These are phyloP conservation scores for Pycnomerus fuliginosus DNA, from an alignment of 2,888 invertebrate species.

Conservation along the genomic window DNA sequence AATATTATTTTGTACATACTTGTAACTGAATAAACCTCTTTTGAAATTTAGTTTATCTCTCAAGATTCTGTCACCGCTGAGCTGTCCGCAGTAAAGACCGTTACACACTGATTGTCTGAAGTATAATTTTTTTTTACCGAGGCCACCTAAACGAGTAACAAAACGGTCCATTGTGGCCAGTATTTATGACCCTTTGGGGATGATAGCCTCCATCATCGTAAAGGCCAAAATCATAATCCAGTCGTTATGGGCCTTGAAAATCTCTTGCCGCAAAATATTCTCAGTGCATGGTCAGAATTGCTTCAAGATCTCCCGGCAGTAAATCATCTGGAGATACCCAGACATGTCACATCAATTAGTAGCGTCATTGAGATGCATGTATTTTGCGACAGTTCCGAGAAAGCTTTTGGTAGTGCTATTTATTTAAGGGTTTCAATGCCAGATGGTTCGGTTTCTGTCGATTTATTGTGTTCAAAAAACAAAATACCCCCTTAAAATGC, in stretches of 20 bases:
- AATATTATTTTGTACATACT: too few relatives aligned
- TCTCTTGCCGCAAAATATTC: constrained; percentile 2
- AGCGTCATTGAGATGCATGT: not conserved
- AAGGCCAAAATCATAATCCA: constrained; percentile 10
- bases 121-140: constrained; percentile 2
- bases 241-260: constrained; percentile 3
- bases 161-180: constrained; percentile 3
- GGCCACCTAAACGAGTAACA: not conserved
- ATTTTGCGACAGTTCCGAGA: constrained; percentile 6
- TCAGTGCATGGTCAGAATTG: not conserved
- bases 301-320: not conserved
- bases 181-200: constrained; percentile 3
- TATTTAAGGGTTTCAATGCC: constrained; percentile 1
- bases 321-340: not conserved
- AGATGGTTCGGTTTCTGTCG: not conserved
- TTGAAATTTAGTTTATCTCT: too few relatives aligned
- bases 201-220: not conserved
- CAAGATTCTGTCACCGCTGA: too few relatives aligned
- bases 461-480: constrained; percentile 11
- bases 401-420: constrained; percentile 4
- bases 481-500: constrained; percentile 11
- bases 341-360: not conserved
- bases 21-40: too few relatives aligned
- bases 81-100: too few relatives aligned
- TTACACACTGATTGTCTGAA: constrained; percentile 12